Conservation (phyloP, 2,797 vertebrate genomes). For the Buphagus erythrorhynchus region DNA sequence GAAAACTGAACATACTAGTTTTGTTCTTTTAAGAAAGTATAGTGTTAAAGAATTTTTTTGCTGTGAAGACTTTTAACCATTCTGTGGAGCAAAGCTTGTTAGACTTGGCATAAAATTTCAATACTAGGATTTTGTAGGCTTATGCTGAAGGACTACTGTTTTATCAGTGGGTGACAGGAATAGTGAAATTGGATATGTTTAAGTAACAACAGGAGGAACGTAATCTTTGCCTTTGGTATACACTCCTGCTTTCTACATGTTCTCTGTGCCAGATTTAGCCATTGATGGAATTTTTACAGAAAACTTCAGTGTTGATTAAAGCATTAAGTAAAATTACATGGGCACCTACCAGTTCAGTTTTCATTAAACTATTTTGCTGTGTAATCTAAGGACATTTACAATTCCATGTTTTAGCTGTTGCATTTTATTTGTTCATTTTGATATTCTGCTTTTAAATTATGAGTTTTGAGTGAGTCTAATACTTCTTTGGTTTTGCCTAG, state of each 20-base stretch:
- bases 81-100: background rate
- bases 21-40: background rate
- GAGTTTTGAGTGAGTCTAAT: background rate
- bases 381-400: background rate
- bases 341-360: background rate
- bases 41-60: background rate
- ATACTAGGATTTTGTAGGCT: background rate
- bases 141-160: background rate
- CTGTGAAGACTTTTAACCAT: background rate
- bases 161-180: background rate
- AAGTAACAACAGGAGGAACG: background rate
- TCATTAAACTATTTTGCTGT: background rate
- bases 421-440: background rate
- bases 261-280: background rate
- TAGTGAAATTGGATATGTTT: background rate
- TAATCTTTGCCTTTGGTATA: background rate
- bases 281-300: background rate
- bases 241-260: background rate
- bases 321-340: background rate
- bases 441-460: background rate
- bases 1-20: background rate
- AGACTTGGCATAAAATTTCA: background rate
- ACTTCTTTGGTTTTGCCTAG: background rate
- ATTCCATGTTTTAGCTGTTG: background rate
- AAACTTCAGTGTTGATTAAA: background rate